Evolutionary conservation across 2,888 invertebrate species (phyloP), one percentile per base, ranked within the genome.

Genomic region (Atethmia centrago): DNA sequence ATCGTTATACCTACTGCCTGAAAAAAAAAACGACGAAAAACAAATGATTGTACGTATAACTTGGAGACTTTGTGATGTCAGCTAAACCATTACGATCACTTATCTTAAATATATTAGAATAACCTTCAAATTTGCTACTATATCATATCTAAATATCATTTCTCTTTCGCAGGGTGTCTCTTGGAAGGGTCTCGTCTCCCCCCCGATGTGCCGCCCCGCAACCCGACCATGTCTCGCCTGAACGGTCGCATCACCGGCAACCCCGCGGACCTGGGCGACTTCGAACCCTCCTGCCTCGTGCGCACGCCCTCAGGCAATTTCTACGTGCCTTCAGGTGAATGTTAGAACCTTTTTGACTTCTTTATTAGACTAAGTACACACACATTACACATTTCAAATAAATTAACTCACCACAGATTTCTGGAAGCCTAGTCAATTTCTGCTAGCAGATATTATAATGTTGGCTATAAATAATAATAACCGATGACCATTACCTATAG

Each of bases 281-380:
- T 98, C 95, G 98, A 98, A 95, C 98, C 98, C 88, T 98, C 98
- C 93, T 98, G 98, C 94, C 97, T 99, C 91, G 98, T 98, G 90
- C 97, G 98, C 94, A 98, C 98, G 86, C 98, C 98, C 88, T 99
- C 98, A 88, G 99, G 99, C 94, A 98, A 98, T 97, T 98, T 99
- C 94, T 99, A 98, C 97, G 98, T 99, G 97, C 98, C 98, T 94
- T 98, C 98, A 97, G 98, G 98, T 96, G 88, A 89, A 89, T 87
- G 91, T 90, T 87, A 86, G 89, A 88, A 84, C 82, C 84, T 82
- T 88, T 89, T 73, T 78, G 71, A 66, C 42, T 56, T 67, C 9
- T 63, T 71, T 82, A 74, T 67, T 82, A 82, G 66, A 12, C 12
- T 82, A 79, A 82, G 55, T 9, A 66, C 70, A 77, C 59, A 59